Base-by-base conservation (phyloP, 2,888 invertebrate species). In the Drosophila paranaensis region DNA sequence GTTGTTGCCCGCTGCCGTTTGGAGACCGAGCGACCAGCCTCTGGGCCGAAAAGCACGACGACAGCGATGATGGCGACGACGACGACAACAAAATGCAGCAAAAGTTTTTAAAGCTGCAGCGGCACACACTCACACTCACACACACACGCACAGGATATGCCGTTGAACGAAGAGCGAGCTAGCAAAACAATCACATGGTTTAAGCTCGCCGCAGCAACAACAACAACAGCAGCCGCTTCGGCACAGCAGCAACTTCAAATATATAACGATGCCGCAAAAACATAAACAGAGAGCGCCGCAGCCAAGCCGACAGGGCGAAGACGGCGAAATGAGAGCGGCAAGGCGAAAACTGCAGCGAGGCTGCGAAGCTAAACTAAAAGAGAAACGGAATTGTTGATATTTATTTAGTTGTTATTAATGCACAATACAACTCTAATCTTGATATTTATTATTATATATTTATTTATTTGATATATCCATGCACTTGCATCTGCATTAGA, bases 11-110 rank as follows among this genome's bases (percentile, higher is more conserved):
- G 78, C 84, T 73, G 66, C 76, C 70, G 69, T 69, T 74, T 70
- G 84, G 73, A 77, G 88, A 88, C 74, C 89, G 87, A 84, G 73
- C 88, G 79, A 84, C 76, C 84, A 85, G 84, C 89, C 89, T 89
- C 88, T 87, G 84, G 84, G 84, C 84, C 84, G 88, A 84, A 84
- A 83, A 85, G 79, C 85, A 72, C 84, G 88, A 81, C 81, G 71
- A 80, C 74, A 71, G 74, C 79, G 76, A 55, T 70, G 60, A 69
- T 68, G 53, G 58, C 50, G 42, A 56, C 54, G 60, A 64, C 74
- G 65, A 61, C 81, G 75, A 77, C 88, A 82, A 81, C 80, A 82
- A 88, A 89, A 77, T 85, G 90, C 86, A 86, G 88, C 82, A 84
- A 84, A 74, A 72, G 54, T 74, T 77, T 67, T 74, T 79, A 71